phyloP scores from a whole-genome alignment of 2,113 vertebrate genomes.

The Corythornis madagascariensis region DNA sequence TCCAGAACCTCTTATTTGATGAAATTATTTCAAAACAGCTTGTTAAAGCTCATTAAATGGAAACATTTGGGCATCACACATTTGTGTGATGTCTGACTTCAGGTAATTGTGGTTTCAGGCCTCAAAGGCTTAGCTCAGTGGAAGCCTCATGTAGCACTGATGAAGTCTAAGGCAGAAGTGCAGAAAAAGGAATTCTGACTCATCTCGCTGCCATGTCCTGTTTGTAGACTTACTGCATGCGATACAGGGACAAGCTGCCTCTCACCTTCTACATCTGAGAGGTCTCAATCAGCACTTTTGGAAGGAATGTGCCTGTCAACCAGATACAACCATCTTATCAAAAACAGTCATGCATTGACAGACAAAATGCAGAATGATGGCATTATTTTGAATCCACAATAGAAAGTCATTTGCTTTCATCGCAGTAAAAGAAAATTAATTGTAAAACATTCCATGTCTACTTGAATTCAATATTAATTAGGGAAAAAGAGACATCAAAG shows the following conservation, averaged over 20 bases:
- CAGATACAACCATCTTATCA: not conserved
- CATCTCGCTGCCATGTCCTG: not conserved
- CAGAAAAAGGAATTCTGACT: not conserved
- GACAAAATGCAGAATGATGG: not conserved
- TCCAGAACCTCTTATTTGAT: slow-evolving; percentile 34
- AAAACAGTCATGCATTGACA: not conserved
- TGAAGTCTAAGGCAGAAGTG: not conserved
- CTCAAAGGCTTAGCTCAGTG: not conserved
- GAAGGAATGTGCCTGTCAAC: not conserved
- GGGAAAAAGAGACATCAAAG: not conserved
- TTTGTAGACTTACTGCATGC: not conserved
- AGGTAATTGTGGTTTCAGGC: not conserved
- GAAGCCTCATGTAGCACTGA: not conserved
- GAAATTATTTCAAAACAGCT: slow-evolving; percentile 40
- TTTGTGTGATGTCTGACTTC: not conserved
- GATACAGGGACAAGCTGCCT: not conserved
- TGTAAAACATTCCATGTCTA: not conserved
- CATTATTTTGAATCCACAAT: not conserved
- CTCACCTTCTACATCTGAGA: not conserved
- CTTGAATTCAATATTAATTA: not conserved
- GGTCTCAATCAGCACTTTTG: not conserved
- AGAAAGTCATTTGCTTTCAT: not conserved
- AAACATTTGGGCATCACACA: not conserved
- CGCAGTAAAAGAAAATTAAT: not conserved
- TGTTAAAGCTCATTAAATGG: slow-evolving; percentile 23